These are phyloP conservation scores for Synanthedon formicaeformis DNA, from an alignment of 2,888 invertebrate genomes.

Conservation along the genomic window DNA sequence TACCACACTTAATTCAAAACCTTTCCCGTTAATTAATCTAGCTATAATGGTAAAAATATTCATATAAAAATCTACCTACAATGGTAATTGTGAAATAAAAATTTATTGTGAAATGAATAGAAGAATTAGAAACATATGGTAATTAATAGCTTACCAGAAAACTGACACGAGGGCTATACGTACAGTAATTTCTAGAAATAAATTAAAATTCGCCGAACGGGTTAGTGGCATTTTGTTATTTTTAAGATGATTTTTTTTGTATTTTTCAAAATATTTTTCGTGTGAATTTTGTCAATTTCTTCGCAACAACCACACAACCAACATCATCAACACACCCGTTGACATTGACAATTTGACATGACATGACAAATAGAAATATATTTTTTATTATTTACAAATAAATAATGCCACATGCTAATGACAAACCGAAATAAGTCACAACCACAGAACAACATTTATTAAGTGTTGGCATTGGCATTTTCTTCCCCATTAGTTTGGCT, in stretches of 20 bases:
- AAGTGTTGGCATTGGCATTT: no score
- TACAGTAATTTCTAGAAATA: conserved; percentile 62
- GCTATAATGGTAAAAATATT: no score
- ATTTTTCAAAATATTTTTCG: neutral
- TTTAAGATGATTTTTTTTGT: neutral
- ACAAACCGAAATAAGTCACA: no score
- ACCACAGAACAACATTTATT: no score
- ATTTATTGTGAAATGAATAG: conserved; percentile 1
- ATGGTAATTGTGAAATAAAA: neutral
- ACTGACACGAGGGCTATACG: conserved; percentile 56
- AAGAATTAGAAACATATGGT: conserved; percentile 22
- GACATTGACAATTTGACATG: no score
- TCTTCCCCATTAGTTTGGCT: no score
- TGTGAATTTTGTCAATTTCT: neutral
- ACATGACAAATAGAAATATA: no score
- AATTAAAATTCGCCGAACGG: conserved; percentile 52
- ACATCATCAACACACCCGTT: neutral
- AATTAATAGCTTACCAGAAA: conserved; percentile 61
- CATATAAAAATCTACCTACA: no score
- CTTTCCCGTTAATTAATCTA: no score
- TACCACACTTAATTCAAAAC: no score
- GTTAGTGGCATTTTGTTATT: conserved; percentile 46
- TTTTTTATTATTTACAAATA: no score
- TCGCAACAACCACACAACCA: neutral
- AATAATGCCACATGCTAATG: no score